Conservation (phyloP, 2,113 vertebrate species). For the Sarotherodon lohbergeri region DNA sequence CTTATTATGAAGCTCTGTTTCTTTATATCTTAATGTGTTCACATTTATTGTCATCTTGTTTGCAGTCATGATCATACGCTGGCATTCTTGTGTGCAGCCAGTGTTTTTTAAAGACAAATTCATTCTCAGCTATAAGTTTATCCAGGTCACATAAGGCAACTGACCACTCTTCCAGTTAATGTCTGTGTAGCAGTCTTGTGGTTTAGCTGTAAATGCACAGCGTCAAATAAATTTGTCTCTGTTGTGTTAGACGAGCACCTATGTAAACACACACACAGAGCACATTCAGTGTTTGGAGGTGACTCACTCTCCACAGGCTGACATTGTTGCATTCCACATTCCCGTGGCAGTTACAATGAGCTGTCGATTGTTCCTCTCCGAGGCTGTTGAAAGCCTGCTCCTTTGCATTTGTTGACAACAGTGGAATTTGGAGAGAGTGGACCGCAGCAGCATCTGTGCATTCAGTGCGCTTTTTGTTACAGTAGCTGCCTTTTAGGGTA, state of each 20-base stretch:
- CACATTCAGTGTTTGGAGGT: slow-evolving; percentile 47
- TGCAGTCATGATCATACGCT: not conserved
- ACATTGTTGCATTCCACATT: slow-evolving; percentile 69
- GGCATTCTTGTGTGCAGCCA: not conserved
- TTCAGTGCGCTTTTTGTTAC: not conserved
- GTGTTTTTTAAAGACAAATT: not conserved
- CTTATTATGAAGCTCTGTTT: not conserved
- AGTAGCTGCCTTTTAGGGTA: not conserved
- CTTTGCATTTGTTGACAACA: slow-evolving; percentile 34
- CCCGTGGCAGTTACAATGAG: slow-evolving; percentile 51
- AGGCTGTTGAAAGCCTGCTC: slow-evolving; percentile 53
- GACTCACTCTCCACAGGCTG: slow-evolving; percentile 62
- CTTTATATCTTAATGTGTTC: not conserved
- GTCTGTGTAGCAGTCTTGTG: not conserved
- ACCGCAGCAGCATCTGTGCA: not conserved
- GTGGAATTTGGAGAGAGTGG: slow-evolving; percentile 29
- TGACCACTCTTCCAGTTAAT: not conserved
- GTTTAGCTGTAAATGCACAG: not conserved
- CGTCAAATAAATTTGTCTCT: not conserved
- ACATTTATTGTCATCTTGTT: not conserved
- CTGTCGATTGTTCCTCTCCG: slow-evolving; percentile 50
- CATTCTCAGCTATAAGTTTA: not conserved
- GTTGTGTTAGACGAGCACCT: slow-evolving; percentile 17
- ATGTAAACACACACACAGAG: not conserved
- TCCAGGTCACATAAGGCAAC: not conserved